These are phyloP conservation scores for Brevimyrus niger DNA, from an alignment of 2,113 vertebrate species.

Conservation along the genomic window DNA sequence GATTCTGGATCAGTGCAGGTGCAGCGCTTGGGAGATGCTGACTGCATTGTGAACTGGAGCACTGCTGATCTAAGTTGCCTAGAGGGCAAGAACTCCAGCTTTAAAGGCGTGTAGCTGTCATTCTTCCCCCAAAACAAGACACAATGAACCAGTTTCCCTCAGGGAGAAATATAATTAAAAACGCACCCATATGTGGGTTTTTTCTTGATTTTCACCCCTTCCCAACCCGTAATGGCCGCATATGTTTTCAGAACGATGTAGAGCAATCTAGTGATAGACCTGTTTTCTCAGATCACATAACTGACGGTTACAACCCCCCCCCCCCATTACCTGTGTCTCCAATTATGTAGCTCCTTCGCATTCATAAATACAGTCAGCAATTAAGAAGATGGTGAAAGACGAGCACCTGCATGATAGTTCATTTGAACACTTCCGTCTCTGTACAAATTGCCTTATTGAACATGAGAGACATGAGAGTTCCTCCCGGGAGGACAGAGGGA, in stretches of 20 bases:
- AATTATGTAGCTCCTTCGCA: background rate
- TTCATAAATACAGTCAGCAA: conserved; percentile 33
- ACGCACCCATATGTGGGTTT: background rate
- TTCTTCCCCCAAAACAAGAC: background rate
- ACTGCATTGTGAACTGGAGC: background rate
- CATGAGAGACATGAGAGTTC: conserved; percentile 20
- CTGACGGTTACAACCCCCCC: background rate
- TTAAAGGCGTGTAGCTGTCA: background rate
- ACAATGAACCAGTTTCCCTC: background rate
- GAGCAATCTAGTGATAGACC: background rate
- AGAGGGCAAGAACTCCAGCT: background rate
- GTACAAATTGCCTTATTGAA: conserved; percentile 19
- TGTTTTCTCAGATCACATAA: background rate
- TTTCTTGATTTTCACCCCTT: background rate
- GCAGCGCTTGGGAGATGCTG: background rate
- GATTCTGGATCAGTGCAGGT: background rate
- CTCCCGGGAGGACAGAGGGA: conserved; percentile 15
- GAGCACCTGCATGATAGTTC: conserved; percentile 26
- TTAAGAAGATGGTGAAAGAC: conserved; percentile 24
- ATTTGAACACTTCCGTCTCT: conserved; percentile 30
- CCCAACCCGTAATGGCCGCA: background rate
- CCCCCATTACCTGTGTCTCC: background rate
- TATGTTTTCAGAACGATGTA: background rate
- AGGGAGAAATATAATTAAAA: background rate
- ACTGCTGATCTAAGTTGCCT: background rate